phyloP scores from a whole-genome alignment of 2,888 invertebrate species.

The Spialia ferax region DNA sequence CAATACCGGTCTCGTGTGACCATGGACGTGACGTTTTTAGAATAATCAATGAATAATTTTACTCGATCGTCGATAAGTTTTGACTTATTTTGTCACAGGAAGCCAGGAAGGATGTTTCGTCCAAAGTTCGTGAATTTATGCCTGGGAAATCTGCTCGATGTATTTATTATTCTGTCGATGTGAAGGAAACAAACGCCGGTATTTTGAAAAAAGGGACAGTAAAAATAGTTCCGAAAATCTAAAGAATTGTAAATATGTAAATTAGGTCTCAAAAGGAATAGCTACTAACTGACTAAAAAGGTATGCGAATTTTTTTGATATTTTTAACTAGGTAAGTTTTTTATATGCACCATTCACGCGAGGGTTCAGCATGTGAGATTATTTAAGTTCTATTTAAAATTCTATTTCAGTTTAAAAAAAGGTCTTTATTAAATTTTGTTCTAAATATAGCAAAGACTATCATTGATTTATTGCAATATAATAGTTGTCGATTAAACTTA shows the following conservation, averaged over 20 bases:
- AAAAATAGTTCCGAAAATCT: not conserved
- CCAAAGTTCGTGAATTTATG: slow-evolving; percentile 23
- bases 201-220: not conserved
- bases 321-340: too few relatives aligned
- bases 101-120: slow-evolving; percentile 24
- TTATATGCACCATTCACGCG: too few relatives aligned
- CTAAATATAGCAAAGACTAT: too few relatives aligned
- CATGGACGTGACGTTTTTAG: slow-evolving; percentile 39
- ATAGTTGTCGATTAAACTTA: too few relatives aligned
- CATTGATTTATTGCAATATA: too few relatives aligned
- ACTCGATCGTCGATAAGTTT: slow-evolving; percentile 37
- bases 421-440: too few relatives aligned
- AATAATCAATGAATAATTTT: slow-evolving; percentile 43
- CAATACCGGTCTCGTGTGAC: slow-evolving; percentile 58
- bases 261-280: not conserved
- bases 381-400: too few relatives aligned
- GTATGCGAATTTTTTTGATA: too few relatives aligned
- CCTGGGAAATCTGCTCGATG: slow-evolving; percentile 20
- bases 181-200: not conserved
- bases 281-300: too few relatives aligned
- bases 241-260: not conserved
- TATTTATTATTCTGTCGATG: slow-evolving; percentile 3
- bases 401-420: too few relatives aligned
- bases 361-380: too few relatives aligned
- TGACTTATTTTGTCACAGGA: slow-evolving; percentile 36